Conservation (phyloP, 2,113 vertebrate genomes). For the Brachyistius frenatus region DNA sequence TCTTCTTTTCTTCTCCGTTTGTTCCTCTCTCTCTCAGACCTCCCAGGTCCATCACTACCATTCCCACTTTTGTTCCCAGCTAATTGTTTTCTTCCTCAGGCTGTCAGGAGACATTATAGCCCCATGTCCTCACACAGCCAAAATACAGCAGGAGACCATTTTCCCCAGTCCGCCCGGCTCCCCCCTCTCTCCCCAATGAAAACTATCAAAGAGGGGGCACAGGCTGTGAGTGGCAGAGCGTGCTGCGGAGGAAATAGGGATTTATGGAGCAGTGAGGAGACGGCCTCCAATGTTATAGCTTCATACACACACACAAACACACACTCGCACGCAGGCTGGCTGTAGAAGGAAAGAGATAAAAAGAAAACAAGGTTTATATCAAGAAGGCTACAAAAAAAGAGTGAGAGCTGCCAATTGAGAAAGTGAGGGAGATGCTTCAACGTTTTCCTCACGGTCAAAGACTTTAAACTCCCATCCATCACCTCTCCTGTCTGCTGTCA, state of each 20-base stretch:
- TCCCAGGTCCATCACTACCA: slow-evolving; percentile 13
- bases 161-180: slow-evolving; percentile 10
- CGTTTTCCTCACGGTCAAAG: slow-evolving; percentile 41
- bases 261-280: slow-evolving; percentile 67
- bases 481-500: slow-evolving; percentile 21
- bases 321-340: not conserved
- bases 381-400: slow-evolving; percentile 37
- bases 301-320: slow-evolving; percentile 27
- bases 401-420: slow-evolving; percentile 25
- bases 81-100: slow-evolving; percentile 79
- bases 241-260: slow-evolving; percentile 78
- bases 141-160: slow-evolving; percentile 73
- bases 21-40: slow-evolving; percentile 19
- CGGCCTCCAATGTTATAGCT: slow-evolving; percentile 64
- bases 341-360: slow-evolving; percentile 24
- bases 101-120: slow-evolving; percentile 75
- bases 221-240: slow-evolving; percentile 73
- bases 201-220: slow-evolving; percentile 63
- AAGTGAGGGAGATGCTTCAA: slow-evolving; percentile 18
- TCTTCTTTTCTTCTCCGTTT: slow-evolving; percentile 5
- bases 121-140: slow-evolving; percentile 66
- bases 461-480: slow-evolving; percentile 54
- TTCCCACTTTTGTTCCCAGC: slow-evolving; percentile 52
- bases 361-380: slow-evolving; percentile 42
- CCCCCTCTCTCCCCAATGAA: slow-evolving; percentile 52